Evolutionary conservation across 2,797 vertebrate species (phyloP), one percentile per base, ranked within the genome.

Genomic region (Gymnothorax javanicus): DNA sequence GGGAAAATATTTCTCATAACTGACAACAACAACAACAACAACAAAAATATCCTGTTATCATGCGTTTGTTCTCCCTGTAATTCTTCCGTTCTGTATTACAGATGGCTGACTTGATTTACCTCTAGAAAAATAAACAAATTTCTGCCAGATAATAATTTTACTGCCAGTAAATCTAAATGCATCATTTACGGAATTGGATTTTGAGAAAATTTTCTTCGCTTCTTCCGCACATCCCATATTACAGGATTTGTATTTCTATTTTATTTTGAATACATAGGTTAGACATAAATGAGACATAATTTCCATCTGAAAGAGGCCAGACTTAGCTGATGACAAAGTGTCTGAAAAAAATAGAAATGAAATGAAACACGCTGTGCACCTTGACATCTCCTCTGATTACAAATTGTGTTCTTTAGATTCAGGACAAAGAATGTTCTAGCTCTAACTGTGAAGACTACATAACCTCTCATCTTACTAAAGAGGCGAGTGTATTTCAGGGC

Each of bases 1-100:
- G 75, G 75, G 75, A n/a, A 79, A 79, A 79, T 12, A 50, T 56
- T 79, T 79, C 75, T 54, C 75, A 79, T 79, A 79, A 79, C 75
- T 50, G 50, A n/a, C 75, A 79, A 79, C 75, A 23, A 17, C 15
- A 50, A 33, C 27, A 43, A 43, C 11, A 73, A 71, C 43, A 75
- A 43, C 11, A 17, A 77, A 73, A 77, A 23, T 20, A 9, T 15
- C 75, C 56, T 79, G 75, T 79, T 79, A 79, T 79, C 75, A 79
- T 79, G 8, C 17, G 17, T 79, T 79, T 79, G 75, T 79, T 56
- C 50, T 79, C 20, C 50, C 52, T 6, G 75, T 79, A 79, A 79
- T 79, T 79, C 20, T 20, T 11, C 17, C 56, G 13, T 79, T 79
- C 75, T 11, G 12, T 54, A 79, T 79, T 79, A 7, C 75, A 56